Evolutionary conservation across 2,797 vertebrate genomes (phyloP).

Genomic region (Spheniscus humboldti): DNA sequence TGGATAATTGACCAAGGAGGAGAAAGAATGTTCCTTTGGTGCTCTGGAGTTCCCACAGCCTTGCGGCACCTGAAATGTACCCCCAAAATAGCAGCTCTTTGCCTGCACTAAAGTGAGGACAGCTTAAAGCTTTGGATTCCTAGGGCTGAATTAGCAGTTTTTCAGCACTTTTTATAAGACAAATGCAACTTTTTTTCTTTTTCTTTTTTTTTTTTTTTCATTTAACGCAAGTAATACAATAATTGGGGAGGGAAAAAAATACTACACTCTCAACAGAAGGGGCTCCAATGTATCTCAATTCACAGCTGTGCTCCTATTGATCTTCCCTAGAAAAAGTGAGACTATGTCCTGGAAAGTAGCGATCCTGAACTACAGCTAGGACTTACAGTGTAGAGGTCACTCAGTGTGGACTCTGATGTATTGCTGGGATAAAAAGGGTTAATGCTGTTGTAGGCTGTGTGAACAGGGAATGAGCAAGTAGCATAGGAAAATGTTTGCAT

Average conservation of each 20-base stretch:
- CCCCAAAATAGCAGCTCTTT: background rate
- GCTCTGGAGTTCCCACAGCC: background rate
- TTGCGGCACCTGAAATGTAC: background rate
- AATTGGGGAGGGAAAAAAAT: background rate
- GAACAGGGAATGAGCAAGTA: background rate
- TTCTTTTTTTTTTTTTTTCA: too few relatives aligned
- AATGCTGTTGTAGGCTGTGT: background rate
- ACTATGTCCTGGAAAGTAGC: background rate
- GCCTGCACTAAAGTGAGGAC: background rate
- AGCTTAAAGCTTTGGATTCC: background rate
- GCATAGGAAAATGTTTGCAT: background rate
- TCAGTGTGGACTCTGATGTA: fast-evolving
- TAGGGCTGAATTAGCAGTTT: background rate
- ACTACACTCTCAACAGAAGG: background rate
- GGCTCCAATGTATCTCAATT: background rate
- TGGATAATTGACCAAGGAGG: background rate
- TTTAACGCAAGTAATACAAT: background rate
- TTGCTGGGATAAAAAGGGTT: background rate
- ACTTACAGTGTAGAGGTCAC: background rate
- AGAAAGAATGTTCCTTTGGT: background rate
- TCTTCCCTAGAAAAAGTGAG: background rate
- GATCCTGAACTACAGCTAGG: background rate
- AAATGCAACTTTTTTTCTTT: background rate
- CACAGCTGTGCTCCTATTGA: background rate
- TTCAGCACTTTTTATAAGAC: background rate